Evolutionary conservation across 2,113 vertebrate species (phyloP).

Genomic region (Lucifuga dentata): DNA sequence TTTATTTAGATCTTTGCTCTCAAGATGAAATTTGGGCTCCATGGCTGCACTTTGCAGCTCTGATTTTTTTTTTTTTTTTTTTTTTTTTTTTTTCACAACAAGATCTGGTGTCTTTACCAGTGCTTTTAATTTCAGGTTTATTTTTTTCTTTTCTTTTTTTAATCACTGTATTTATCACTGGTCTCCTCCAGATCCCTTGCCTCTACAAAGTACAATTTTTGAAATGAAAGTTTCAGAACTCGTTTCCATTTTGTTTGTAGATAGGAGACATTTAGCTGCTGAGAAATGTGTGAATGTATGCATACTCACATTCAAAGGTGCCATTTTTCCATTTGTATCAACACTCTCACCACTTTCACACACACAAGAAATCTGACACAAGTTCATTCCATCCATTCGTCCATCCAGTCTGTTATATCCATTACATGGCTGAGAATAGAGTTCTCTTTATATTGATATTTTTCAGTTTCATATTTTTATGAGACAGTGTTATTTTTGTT

Average conservation of each 20-base stretch:
- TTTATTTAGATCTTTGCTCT: background rate
- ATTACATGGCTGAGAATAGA: too few relatives aligned
- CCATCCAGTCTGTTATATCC: too few relatives aligned
- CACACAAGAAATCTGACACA: background rate
- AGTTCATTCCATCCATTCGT: too few relatives aligned
- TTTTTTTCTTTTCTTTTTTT: background rate
- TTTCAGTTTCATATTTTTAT: too few relatives aligned
- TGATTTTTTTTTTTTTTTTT: background rate
- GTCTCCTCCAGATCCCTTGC: slow-evolving; percentile 5
- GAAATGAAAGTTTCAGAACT: slow-evolving; percentile 15
- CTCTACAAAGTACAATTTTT: background rate
- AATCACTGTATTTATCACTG: background rate
- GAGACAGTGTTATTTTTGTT: too few relatives aligned
- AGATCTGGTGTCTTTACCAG: background rate
- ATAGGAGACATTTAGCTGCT: background rate
- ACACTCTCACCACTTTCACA: background rate
- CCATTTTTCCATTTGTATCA: slow-evolving; percentile 27
- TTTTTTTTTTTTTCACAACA: too few relatives aligned
- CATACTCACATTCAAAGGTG: background rate
- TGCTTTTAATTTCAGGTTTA: background rate
- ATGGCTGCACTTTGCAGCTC: too few relatives aligned
- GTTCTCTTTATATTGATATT: too few relatives aligned
- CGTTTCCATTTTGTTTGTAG: too few relatives aligned
- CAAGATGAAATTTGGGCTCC: background rate
- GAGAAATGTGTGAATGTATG: slow-evolving; percentile 18